These are phyloP conservation scores for Mercenaria mercenaria DNA, from an alignment of 1,140 invertebrate genomes.

Conservation along the genomic window DNA sequence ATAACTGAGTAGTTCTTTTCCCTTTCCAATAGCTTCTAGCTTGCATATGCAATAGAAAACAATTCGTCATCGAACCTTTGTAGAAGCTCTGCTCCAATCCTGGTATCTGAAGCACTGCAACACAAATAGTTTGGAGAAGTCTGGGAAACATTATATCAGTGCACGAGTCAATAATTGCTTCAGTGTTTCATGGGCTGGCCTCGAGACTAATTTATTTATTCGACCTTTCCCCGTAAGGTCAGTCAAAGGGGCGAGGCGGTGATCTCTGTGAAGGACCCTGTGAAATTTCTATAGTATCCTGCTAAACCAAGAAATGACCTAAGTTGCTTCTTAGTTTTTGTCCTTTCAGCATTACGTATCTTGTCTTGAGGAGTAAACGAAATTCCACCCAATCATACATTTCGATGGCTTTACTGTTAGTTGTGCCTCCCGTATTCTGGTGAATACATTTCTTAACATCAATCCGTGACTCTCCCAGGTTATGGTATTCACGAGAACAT, in stretches of 20 bases:
- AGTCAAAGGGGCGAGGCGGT: conserved; percentile 71
- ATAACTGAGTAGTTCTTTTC: conserved; percentile 81
- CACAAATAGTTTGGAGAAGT: conserved; percentile 80
- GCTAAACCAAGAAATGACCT: conserved; percentile 84
- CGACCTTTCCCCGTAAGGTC: conserved; percentile 76
- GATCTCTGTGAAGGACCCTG: conserved; percentile 70
- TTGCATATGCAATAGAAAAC: conserved; percentile 72
- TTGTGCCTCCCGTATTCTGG: conserved; percentile 37
- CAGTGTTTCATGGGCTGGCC: conserved; percentile 12
- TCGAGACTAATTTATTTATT: conserved; percentile 16
- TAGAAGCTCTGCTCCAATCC: conserved; percentile 71
- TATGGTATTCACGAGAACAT: conserved; percentile 59
- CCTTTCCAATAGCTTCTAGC: conserved; percentile 54
- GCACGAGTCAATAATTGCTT: conserved; percentile 50
- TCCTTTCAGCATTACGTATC: conserved; percentile 50
- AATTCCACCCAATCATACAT: conserved; percentile 49
- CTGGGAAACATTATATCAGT: conserved; percentile 74
- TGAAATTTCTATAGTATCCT: conserved; percentile 85
- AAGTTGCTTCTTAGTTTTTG: conserved; percentile 83
- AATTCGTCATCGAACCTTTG: conserved; percentile 65
- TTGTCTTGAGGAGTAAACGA: conserved; percentile 55
- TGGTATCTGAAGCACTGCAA: conserved; percentile 38
- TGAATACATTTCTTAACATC: conserved; percentile 46
- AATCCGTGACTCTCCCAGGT: conserved; percentile 50
- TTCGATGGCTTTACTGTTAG: conserved; percentile 64